A percentile compares a stretch with the other conserved stretches of the same genome.
Conservation (phyloP, 2,888 invertebrate species). For the Pandemis cinnamomeana region DNA sequence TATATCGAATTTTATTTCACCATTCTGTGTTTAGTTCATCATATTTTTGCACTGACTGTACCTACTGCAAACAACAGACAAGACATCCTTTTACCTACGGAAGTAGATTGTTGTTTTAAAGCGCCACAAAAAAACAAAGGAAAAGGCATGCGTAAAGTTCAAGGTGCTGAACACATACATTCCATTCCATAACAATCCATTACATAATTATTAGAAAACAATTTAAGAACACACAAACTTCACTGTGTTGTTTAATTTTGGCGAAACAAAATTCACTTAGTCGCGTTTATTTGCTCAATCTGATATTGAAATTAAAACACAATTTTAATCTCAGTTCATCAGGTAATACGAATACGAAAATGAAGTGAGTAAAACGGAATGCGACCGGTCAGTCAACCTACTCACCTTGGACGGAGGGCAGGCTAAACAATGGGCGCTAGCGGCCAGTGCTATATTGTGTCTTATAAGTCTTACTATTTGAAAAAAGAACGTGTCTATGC, state of each 20-base stretch:
- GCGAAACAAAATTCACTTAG: neutral
- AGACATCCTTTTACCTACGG: conserved; percentile 1
- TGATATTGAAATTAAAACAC: neutral
- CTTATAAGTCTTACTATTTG: conserved; percentile 6
- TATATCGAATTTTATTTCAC: too few relatives aligned
- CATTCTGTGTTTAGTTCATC: neutral
- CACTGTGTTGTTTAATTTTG: neutral
- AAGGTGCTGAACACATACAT: neutral
- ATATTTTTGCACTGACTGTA: neutral
- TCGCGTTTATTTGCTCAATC: neutral
- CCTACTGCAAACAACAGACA: neutral
- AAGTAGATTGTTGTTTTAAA: neutral
- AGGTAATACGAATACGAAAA: conserved; percentile 34
- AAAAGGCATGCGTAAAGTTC: neutral
- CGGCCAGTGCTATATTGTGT: conserved; percentile 15
- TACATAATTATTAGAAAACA: neutral
- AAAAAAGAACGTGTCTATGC: conserved; percentile 10
- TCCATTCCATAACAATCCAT: neutral
- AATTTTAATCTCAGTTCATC: conserved; percentile 19
- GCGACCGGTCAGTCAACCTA: conserved; percentile 61
- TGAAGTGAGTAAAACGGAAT: conserved; percentile 54
- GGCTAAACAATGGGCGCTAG: conserved; percentile 28
- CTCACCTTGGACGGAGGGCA: conserved; percentile 70
- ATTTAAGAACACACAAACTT: neutral
- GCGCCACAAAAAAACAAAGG: conserved; percentile 2